Base-by-base conservation (phyloP, 2,888 invertebrate genomes). In the Hermaeophaga mercurialis region DNA sequence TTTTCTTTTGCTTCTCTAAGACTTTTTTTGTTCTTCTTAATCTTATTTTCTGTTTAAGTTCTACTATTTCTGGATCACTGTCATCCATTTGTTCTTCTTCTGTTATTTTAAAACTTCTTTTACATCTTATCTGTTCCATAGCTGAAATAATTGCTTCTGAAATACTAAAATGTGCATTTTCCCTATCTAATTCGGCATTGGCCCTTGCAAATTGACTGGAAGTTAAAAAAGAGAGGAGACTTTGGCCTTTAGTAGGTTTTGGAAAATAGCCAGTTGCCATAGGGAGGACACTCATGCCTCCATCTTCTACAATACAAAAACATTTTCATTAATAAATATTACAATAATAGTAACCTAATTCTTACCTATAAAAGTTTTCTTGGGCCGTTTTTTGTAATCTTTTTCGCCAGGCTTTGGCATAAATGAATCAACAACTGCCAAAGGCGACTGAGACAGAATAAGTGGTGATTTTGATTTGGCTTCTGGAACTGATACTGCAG, bases 111-210 rank as follows among this genome's bases (percentile, higher is more conserved):
- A 80, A 75, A 60, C 81, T 77, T 36, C 79, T 78, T 44, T 82
- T 83, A 72, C 85, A 87, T 47, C 86, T 85, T 6, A 87, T 81
- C 70, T 87, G 85, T 71, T 91, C 91, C 62, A 91, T 89, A 9
- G 90, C 91, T 6, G 90, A 85, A 61, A 92, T 92, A 71, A 92
- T 84, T 0, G 90, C 90, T 76, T 93, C 92, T 1, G 89, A 90
- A 59, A 92, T 86, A 69, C 85, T 87, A 74, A 93, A 92, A 78
- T 93, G 92, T 0, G 91, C 91, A 78, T 92, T 92, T 78, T 93
- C 92, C 70, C 91, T 79, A 69, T 91, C 91, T 55, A 91, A 78
- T 70, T 90, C 90, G 0, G 90, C 91, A 69, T 88, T 88, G 14
- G 84, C 80, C 58, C 85, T 82, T 22, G 86, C 81, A 70, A 88